Evolutionary conservation across 2,797 vertebrate genomes (phyloP).

Genomic region (Platalea minor): DNA sequence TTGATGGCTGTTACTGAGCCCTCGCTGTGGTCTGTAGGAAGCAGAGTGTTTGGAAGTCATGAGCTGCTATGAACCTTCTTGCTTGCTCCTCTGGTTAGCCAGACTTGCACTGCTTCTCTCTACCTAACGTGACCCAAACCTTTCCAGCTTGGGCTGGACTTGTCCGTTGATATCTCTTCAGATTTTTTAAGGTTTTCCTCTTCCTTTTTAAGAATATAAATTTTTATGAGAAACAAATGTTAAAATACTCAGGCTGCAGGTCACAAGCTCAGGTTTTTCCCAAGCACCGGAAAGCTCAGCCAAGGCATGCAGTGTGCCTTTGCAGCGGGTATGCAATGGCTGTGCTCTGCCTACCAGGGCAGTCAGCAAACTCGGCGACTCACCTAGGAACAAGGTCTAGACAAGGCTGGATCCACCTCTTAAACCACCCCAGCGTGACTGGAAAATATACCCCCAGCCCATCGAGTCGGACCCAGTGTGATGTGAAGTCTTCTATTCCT

Average conservation of each 20-base stretch:
- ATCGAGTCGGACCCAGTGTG: rapidly evolving
- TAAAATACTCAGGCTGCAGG: not conserved
- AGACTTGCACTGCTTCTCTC: not conserved
- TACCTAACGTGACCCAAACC: rapidly evolving
- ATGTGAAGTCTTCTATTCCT: not conserved
- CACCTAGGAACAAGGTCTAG: not conserved
- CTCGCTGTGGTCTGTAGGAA: not conserved
- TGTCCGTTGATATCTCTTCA: rapidly evolving
- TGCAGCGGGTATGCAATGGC: not conserved
- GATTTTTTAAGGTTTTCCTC: not conserved
- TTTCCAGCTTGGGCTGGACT: not conserved
- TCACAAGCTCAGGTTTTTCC: rapidly evolving
- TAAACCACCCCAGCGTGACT: no score
- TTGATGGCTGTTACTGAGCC: rapidly evolving
- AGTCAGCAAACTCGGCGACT: not conserved
- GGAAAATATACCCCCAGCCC: not conserved
- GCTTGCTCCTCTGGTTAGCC: not conserved
- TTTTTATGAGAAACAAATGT: not conserved
- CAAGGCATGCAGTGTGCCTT: rapidly evolving
- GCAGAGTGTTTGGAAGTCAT: not conserved
- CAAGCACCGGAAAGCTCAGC: not conserved
- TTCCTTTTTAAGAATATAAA: not conserved
- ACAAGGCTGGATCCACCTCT: not conserved
- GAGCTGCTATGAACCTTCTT: not conserved
- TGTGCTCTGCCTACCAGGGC: not conserved